These are phyloP conservation scores for Oreamnos americanus DNA, from an alignment of 2,113 vertebrate species.

Conservation along the genomic window DNA sequence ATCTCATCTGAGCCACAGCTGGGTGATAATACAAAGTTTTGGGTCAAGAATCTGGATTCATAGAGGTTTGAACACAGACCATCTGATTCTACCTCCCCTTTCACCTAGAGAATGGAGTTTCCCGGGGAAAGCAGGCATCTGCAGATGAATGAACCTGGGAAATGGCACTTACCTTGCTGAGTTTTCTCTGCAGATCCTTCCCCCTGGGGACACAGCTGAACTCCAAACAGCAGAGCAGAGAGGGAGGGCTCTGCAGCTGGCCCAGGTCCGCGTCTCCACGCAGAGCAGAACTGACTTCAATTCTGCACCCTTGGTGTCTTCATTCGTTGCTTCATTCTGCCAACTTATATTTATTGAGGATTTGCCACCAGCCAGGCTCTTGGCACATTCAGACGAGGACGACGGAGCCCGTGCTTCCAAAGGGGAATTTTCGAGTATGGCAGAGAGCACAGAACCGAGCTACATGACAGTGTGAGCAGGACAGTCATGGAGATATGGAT, in stretches of 20 bases:
- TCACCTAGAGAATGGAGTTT: background rate
- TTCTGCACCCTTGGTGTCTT: background rate
- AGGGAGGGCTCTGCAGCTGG: background rate
- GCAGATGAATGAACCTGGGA: background rate
- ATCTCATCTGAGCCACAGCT: background rate
- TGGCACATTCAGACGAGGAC: background rate
- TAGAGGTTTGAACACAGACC: conserved; percentile 39
- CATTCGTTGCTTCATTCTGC: background rate
- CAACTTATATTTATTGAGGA: background rate
- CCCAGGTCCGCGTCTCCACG: background rate
- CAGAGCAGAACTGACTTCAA: background rate
- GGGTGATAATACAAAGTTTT: background rate
- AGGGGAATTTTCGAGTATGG: background rate
- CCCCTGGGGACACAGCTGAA: background rate
- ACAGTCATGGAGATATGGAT: background rate
- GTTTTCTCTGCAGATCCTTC: background rate
- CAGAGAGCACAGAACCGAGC: background rate
- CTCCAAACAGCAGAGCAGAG: background rate
- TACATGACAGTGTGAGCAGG: background rate
- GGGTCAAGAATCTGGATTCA: background rate
- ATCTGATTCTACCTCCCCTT: background rate
- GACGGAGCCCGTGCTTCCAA: background rate
- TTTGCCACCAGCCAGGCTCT: background rate
- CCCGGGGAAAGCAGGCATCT: fast-evolving
- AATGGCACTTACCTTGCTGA: background rate